Evolutionary conservation across 2,797 vertebrate genomes (phyloP), one percentile per base, ranked within the genome.

Genomic region (Enteromius radiatus): DNA sequence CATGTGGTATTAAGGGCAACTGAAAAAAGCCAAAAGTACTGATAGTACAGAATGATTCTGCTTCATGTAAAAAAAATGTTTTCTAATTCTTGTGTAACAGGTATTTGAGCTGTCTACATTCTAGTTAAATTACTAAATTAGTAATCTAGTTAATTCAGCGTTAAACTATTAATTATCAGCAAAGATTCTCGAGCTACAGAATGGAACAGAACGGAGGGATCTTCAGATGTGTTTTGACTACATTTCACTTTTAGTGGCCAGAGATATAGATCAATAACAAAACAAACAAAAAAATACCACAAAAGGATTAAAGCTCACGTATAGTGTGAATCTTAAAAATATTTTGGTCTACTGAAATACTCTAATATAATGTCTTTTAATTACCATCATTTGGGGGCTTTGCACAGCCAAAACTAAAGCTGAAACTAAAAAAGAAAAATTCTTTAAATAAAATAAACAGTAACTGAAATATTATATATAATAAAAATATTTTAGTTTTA

Each of bases 1-100:
- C 59, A 84, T 76, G 56, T 73, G 74, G 69, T 65, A 41, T 45
- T 84, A 79, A 75, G 78, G 76, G 28, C 38, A 56, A 43, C 11
- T 80, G 36, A 33, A 78, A 71, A 81, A 74, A 68, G 59, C 31
- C 15, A 64, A 17, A 64, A 19, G 26, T 33, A 67, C 15, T 67
- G 14, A 52, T 17, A 71, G 31, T 10, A 52, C 28, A 52, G 21
- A 28, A 31, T 1, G 23, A 70, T 70, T 31, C 26, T 49, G 26
- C 26, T 28, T 36, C 17, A 74, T 74, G 28, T 36, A 54, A 36
- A 54, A 54, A 54, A 1, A 54, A 14, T 52, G 59, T 52, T 52
- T 71, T 31, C 69, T 21, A 49, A 33, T 33, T 33, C 5, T 14
- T 52, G 0, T 33, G 6, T 4, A 54, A 73, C 5, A 33, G 31